A percentile compares a stretch with the other conserved stretches of the same genome.
These are phyloP conservation scores for Athrips mouffetella DNA, from an alignment of 2,888 invertebrate species.

Conservation along the genomic window DNA sequence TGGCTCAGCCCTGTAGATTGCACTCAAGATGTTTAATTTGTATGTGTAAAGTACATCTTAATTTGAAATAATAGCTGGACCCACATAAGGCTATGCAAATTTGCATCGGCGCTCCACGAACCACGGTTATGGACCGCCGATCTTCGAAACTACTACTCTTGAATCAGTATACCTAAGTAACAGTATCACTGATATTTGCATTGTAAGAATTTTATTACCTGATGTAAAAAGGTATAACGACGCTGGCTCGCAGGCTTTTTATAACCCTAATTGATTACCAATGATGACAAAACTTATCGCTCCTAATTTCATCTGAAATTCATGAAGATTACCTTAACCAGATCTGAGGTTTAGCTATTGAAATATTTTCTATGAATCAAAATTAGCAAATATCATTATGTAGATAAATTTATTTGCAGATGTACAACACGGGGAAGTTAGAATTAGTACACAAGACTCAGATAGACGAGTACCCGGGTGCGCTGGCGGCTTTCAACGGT, in stretches of 20 bases:
- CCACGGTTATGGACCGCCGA: too few species aligned
- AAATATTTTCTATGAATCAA: neutral
- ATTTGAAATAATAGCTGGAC: too few species aligned
- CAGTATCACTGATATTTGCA: too few species aligned
- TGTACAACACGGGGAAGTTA: slow-evolving; percentile 89
- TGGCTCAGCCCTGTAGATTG: too few species aligned
- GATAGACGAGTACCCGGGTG: slow-evolving; percentile 94
- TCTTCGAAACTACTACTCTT: too few species aligned
- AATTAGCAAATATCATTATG: slow-evolving; percentile 13
- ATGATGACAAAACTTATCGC: slow-evolving; percentile 8
- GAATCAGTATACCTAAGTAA: too few species aligned
- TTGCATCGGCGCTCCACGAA: too few species aligned
- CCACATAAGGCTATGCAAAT: too few species aligned
- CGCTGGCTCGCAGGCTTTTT: neutral
- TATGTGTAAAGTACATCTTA: too few species aligned
- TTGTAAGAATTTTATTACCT: too few species aligned
- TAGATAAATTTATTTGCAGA: slow-evolving; percentile 42
- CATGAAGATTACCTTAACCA: slow-evolving; percentile 13
- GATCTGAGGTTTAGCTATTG: slow-evolving; percentile 2
- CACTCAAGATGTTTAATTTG: too few species aligned
- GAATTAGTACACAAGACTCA: slow-evolving; percentile 96
- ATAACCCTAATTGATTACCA: too few species aligned
- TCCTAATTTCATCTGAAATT: slow-evolving; percentile 16
- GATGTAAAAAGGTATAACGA: neutral
- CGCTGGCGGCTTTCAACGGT: slow-evolving; percentile 94